Evolutionary conservation across 2,888 invertebrate species (phyloP).

Genomic region (Punctoribates punctum): DNA sequence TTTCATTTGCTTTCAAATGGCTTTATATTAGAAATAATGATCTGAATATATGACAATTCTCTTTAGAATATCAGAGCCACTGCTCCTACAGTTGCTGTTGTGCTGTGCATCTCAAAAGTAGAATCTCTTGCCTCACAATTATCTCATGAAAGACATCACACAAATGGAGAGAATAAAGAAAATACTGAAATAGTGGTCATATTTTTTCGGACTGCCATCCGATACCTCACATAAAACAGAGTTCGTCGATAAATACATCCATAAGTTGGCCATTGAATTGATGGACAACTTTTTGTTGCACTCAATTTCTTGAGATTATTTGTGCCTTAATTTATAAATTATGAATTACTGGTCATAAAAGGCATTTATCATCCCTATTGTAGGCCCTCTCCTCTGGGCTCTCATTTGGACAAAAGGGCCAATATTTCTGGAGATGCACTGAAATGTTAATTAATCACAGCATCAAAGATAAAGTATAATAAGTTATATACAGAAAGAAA

Average conservation of each 20-base stretch:
- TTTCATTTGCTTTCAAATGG: neutral
- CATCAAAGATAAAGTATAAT: neutral
- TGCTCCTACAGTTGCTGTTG: neutral
- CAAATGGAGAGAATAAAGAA: neutral
- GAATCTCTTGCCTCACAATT: neutral
- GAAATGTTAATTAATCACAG: conserved; percentile 17
- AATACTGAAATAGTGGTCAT: neutral
- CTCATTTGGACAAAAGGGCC: neutral
- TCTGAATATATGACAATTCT: neutral
- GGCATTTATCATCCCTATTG: neutral
- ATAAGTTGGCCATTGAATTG: neutral
- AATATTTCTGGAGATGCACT: neutral
- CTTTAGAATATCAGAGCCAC: conserved; percentile 1
- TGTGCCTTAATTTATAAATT: conserved; percentile 21
- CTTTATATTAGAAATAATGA: neutral
- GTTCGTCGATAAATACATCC: neutral
- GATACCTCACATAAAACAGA: too few species aligned
- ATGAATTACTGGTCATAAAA: conserved; percentile 13
- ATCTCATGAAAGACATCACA: neutral
- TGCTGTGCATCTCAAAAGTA: neutral
- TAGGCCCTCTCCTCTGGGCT: neutral
- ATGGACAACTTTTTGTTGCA: too few species aligned
- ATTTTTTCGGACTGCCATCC: too few species aligned
- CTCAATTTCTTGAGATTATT: neutral
- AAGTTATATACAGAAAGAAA: too few species aligned